Evolutionary conservation across 2,888 invertebrate species (phyloP).

Genomic region (Amitus sp.): DNA sequence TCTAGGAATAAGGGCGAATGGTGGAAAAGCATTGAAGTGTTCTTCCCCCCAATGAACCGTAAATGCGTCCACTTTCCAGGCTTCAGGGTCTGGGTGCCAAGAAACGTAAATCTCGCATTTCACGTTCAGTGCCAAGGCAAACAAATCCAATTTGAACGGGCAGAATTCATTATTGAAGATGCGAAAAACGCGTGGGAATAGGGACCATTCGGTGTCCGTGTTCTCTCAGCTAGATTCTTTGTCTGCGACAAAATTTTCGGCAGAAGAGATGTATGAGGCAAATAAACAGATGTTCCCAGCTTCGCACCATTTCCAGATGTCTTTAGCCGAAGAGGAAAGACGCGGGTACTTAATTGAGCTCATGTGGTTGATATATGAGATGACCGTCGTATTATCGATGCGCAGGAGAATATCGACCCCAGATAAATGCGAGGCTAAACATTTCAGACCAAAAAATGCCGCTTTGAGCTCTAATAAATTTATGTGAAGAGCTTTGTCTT

Average conservation of each 20-base stretch:
- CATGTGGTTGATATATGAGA: conserved; percentile 15
- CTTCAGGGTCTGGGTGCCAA: conserved; percentile 43
- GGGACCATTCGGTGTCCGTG: conserved; percentile 38
- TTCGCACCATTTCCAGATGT: not conserved
- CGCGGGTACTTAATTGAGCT: conserved; percentile 10
- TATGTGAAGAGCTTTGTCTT: conserved; percentile 9
- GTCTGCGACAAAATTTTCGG: conserved; percentile 46
- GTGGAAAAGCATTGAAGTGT: conserved; percentile 45
- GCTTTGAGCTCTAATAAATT: conserved; percentile 23
- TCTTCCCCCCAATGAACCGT: conserved; percentile 30
- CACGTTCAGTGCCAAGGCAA: conserved; percentile 42
- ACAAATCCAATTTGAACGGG: conserved; percentile 40
- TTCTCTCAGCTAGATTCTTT: conserved; percentile 39
- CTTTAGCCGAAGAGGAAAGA: conserved; percentile 7
- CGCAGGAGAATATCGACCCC: conserved; percentile 21
- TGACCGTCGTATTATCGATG: conserved; percentile 23
- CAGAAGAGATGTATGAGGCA: conserved; percentile 53
- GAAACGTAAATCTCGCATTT: conserved; percentile 46
- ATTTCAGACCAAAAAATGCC: conserved; percentile 15
- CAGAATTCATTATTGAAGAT: conserved; percentile 10
- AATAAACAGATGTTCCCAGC: conserved; percentile 40
- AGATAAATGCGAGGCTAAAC: conserved; percentile 16
- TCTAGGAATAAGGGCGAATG: conserved; percentile 39
- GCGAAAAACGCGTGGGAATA: conserved; percentile 9
- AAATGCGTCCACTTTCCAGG: conserved; percentile 45